Evolutionary conservation across 2,888 invertebrate species (phyloP), one percentile per base, ranked within the genome.

Genomic region (Sussaba pulchella): DNA sequence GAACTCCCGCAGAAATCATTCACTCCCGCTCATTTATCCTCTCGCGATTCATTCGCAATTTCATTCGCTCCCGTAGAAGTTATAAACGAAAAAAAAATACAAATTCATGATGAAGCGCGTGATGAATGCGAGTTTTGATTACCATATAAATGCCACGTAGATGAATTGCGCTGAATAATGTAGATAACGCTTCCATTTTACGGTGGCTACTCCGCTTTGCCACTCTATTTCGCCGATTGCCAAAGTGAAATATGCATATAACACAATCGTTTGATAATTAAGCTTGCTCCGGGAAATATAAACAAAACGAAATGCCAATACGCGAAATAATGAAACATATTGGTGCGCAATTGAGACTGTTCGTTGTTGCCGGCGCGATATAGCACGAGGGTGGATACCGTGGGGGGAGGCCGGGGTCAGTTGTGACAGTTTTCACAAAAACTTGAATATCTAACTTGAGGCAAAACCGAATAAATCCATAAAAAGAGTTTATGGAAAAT

Each of bases 241-340:
- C 24, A 1, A 12, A 31, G 12, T 36, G 70, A 47, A 47, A 45
- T 54, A 54, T 24, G 52, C 39, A 52, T 12, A 12, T 39, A 41
- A 5, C n/a, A 54, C 10, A 21, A 19, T 41, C 41, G 14, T n/a
- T 41, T 2, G n/a, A 69, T 52, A 41, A 54, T 26, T 54, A 14
- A 54, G n/a, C 21, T 26, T 69, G 21, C 21, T 21, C 5, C 17
- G 54, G 9, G 39, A n/a, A 41, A 57, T 57, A 17, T 39, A 21
- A 19, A 36, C 45, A 36, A 59, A 47, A 71, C 47, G 59, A 61
- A 71, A 71, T 36, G 17, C 59, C 19, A 47, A 21, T 10, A 47
- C 36, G 21, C 26, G 14, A 47, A 59, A 59, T 59, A 47, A 59
- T n/a, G 31, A 47, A 50, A 61, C 31, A 10, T 57, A 43, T 70